Conservation (phyloP, 2,113 vertebrate genomes). For the Dendropsophus ebraccatus region DNA sequence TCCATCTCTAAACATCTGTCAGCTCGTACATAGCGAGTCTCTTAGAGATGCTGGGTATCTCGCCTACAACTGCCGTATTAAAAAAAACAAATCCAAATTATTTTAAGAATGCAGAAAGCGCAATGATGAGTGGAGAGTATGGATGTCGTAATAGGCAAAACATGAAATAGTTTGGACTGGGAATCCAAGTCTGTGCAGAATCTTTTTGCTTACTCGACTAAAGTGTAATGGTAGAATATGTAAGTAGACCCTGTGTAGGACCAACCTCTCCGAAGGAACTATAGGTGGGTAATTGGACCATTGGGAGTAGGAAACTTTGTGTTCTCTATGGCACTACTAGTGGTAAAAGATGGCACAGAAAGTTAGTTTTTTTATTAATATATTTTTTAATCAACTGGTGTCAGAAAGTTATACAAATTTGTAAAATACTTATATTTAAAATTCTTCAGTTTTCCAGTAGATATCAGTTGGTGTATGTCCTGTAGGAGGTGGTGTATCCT, state of each 20-base stretch:
- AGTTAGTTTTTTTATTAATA: too few species aligned
- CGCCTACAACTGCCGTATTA: neutral
- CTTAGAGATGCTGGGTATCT: neutral
- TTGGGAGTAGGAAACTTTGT: neutral
- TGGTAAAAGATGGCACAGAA: too few species aligned
- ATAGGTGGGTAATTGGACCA: neutral
- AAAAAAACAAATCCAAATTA: conserved; percentile 34
- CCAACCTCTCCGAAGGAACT: too few species aligned
- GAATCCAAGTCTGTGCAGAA: neutral
- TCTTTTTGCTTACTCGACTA: neutral
- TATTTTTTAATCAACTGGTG: too few species aligned
- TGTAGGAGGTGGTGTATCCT: too few species aligned
- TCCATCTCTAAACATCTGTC: conserved; percentile 37
- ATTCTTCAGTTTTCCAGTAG: too few species aligned
- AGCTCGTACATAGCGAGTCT: conserved; percentile 31
- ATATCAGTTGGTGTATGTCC: too few species aligned
- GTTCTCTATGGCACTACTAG: too few species aligned
- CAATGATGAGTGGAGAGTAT: conserved; percentile 1
- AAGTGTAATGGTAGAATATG: neutral
- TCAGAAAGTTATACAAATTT: too few species aligned
- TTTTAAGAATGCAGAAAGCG: conserved; percentile 47
- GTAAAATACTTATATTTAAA: too few species aligned
- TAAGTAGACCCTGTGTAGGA: neutral
- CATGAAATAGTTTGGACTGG: conserved; percentile 16
- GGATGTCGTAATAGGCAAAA: neutral